A percentile compares a stretch with the other conserved stretches of the same genome.
Evolutionary conservation across 2,113 vertebrate genomes (phyloP).

Genomic region (Crotalus tigris): DNA sequence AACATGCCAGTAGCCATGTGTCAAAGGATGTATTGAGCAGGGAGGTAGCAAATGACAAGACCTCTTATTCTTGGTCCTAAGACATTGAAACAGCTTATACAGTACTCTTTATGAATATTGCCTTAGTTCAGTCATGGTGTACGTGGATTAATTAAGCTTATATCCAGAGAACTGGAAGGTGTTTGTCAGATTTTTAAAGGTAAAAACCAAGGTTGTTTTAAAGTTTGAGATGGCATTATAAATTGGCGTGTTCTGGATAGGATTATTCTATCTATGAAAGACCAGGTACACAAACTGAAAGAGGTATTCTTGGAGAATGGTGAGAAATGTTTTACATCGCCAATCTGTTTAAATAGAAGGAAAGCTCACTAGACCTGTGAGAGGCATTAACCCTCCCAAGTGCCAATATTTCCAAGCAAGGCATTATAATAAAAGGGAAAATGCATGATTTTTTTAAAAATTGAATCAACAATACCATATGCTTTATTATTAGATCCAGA

Average conservation of each 20-base stretch:
- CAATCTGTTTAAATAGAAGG: not conserved
- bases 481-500: not conserved
- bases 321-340: not conserved
- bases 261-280: not conserved
- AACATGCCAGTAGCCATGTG: not conserved
- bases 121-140: not conserved
- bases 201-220: not conserved
- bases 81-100: not conserved
- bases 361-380: not conserved
- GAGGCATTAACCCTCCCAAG: not conserved
- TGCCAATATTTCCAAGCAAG: not conserved
- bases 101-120: not conserved
- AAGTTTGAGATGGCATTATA: not conserved
- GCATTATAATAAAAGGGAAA: not conserved
- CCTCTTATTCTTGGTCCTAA: not conserved
- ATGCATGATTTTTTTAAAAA: not conserved
- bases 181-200: not conserved
- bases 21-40: not conserved
- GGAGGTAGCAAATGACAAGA: not conserved
- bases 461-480: not conserved
- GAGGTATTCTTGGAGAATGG: not conserved
- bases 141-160: not conserved
- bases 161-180: not conserved
- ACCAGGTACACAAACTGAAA: not conserved
- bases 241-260: not conserved